Conservation (phyloP, 1,140 invertebrate genomes). For the Rhyacophila brunnea region DNA sequence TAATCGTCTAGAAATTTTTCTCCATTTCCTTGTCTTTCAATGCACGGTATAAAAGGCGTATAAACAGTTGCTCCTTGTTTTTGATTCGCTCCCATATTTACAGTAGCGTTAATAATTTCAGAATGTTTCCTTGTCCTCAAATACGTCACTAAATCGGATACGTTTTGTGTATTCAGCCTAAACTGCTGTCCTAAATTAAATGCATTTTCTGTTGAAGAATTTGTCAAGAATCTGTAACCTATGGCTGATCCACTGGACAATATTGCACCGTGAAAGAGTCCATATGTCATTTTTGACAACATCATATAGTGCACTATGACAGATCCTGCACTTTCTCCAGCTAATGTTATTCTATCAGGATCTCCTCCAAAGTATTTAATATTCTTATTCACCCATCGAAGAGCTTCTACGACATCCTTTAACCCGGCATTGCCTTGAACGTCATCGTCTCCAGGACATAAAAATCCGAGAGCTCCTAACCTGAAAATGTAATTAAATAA, state of each 20-base stretch:
- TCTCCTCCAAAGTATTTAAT: conserved; percentile 48
- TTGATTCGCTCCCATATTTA: background rate
- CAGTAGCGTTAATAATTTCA: background rate
- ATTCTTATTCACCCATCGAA: conserved; percentile 55
- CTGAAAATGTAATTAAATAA: too few relatives aligned
- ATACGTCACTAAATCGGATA: background rate
- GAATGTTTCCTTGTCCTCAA: background rate
- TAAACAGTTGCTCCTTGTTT: conserved; percentile 2
- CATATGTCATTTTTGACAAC: conserved; percentile 1
- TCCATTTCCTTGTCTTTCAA: too few relatives aligned
- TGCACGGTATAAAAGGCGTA: background rate
- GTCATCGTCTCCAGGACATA: conserved; percentile 53
- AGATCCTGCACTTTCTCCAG: conserved; percentile 39
- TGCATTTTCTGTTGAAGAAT: background rate
- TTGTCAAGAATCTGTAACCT: conserved; percentile 14
- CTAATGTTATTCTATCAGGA: conserved; percentile 44
- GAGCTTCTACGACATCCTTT: conserved; percentile 33
- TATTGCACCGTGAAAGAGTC: conserved; percentile 8
- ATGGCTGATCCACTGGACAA: conserved; percentile 11
- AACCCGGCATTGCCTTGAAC: conserved; percentile 37
- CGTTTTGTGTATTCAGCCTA: background rate
- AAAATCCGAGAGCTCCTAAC: conserved; percentile 52
- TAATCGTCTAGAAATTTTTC: background rate
- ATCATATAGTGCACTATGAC: conserved; percentile 7
- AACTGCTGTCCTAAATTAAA: background rate